These are phyloP conservation scores for Magallana angulata DNA, from an alignment of 1,140 invertebrate genomes.

Conservation along the genomic window DNA sequence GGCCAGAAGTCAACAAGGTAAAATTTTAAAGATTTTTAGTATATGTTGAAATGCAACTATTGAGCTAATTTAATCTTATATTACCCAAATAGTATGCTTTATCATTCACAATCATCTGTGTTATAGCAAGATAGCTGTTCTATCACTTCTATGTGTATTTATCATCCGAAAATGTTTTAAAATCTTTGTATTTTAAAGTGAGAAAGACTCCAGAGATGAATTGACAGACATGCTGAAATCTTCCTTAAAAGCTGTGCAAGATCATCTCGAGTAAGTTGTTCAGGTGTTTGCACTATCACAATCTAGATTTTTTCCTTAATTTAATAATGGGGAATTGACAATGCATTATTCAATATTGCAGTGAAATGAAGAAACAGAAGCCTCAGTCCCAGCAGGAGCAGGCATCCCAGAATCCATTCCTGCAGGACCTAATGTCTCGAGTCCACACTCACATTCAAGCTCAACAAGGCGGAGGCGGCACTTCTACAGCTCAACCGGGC, in stretches of 20 bases:
- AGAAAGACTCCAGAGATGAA: constrained; percentile 16
- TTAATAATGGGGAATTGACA: not conserved
- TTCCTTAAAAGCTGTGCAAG: not conserved
- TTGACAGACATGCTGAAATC: constrained; percentile 21
- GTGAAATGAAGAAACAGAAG: constrained; percentile 18
- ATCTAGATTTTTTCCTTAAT: not conserved
- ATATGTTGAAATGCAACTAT: not conserved
- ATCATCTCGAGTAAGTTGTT: constrained; percentile 4
- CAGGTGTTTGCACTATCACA: not conserved
- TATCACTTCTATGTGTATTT: not conserved
- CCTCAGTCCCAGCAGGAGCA: not conserved
- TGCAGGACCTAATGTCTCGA: constrained; percentile 8
- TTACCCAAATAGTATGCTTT: not conserved
- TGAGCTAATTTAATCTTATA: not conserved
- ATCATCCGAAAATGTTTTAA: not conserved
- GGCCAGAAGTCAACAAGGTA: not conserved
- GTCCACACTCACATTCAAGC: not conserved
- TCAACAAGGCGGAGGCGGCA: not conserved
- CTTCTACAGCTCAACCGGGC: not conserved
- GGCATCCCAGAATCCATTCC: not conserved
- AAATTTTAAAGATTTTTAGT: not conserved
- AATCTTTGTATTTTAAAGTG: not conserved
- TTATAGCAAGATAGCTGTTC: not conserved
- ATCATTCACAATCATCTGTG: not conserved
- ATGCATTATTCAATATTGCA: not conserved